These are phyloP conservation scores for Oreochromis niloticus DNA, from an alignment of 2,113 vertebrate species.

Conservation along the genomic window DNA sequence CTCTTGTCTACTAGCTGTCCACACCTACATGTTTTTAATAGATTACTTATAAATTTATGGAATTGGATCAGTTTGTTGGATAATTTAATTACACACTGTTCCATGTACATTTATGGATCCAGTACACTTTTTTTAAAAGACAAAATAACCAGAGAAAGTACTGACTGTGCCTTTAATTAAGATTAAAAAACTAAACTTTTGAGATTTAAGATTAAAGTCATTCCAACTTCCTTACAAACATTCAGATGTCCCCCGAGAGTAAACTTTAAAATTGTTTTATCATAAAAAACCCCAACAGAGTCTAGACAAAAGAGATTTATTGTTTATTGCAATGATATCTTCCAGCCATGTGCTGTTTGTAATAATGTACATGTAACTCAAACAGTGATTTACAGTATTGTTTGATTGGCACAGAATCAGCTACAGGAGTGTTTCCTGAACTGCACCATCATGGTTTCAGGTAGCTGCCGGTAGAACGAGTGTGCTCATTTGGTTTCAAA, in stretches of 20 bases:
- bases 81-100: background rate
- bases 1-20: too few relatives aligned
- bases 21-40: too few relatives aligned
- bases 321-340: background rate
- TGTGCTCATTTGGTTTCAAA: background rate
- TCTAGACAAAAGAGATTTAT: background rate
- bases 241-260: background rate
- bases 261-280: background rate
- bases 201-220: background rate
- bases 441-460: background rate
- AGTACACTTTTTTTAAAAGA: background rate
- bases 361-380: background rate
- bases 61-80: background rate
- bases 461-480: background rate
- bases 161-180: background rate
- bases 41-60: too few relatives aligned
- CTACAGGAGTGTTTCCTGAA: background rate
- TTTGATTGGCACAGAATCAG: background rate
- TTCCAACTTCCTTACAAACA: background rate
- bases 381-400: background rate
- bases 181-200: background rate
- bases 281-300: background rate
- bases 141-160: background rate
- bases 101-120: background rate
- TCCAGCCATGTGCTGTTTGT: background rate